Conservation (phyloP, 2,113 vertebrate species). For the Enhydra lutris region DNA sequence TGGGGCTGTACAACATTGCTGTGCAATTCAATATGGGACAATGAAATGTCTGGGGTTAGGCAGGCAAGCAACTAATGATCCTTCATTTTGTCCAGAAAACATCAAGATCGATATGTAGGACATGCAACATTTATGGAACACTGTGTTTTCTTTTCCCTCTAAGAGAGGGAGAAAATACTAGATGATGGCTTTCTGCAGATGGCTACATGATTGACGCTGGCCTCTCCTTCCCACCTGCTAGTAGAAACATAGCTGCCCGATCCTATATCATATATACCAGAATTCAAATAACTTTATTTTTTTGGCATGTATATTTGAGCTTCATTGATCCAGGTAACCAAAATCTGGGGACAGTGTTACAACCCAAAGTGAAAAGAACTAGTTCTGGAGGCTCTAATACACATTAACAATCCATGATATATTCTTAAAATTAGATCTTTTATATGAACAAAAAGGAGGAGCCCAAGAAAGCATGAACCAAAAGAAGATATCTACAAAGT, state of each 20-base stretch:
- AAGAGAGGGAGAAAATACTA: not conserved
- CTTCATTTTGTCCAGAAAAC: constrained; percentile 62
- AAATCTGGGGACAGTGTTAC: not conserved
- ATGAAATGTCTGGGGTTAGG: constrained; percentile 35
- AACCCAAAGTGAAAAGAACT: constrained; percentile 14
- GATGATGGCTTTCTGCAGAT: not conserved
- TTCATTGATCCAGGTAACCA: constrained; percentile 9
- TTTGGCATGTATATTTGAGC: not conserved
- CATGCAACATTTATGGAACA: constrained; percentile 33
- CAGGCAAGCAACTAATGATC: constrained; percentile 46
- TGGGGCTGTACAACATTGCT: not conserved
- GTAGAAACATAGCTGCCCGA: not conserved
- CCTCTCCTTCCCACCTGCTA: not conserved
- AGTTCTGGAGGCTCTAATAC: not conserved
- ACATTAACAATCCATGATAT: not conserved
- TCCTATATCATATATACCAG: not conserved
- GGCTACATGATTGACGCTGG: not conserved
- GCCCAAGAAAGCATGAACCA: not conserved
- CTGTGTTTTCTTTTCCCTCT: not conserved
- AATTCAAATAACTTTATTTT: not conserved
- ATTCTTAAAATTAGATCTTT: constrained; percentile 2
- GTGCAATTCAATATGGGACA: constrained; percentile 60
- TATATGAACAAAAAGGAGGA: not conserved
- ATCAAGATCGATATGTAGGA: constrained; percentile 53
- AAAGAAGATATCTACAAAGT: constrained; percentile 6